Conservation (phyloP, 2,888 invertebrate genomes). For the Neelides folsomi region DNA sequence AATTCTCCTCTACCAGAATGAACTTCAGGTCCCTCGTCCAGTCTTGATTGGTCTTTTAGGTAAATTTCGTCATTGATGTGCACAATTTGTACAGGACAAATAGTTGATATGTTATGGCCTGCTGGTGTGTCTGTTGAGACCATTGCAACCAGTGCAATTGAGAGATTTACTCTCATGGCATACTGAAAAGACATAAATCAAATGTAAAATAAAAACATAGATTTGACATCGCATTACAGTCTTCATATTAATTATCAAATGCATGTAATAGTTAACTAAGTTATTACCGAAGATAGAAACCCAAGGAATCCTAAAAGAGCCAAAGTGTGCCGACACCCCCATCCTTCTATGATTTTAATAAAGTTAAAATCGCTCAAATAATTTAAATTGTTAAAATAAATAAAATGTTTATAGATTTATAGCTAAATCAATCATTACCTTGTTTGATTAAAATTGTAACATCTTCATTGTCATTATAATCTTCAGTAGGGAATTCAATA, state of each 20-base stretch:
- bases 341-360: constrained; percentile 18
- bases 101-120: background rate
- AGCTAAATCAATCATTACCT: background rate
- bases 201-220: too few relatives aligned
- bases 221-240: too few relatives aligned
- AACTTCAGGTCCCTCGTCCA: background rate
- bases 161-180: constrained; percentile 41
- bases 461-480: background rate
- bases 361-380: background rate
- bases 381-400: background rate
- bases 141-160: constrained; percentile 48
- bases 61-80: background rate
- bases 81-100: background rate
- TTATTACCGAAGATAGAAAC: constrained; percentile 36
- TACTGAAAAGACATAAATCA: constrained; percentile 30
- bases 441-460: background rate
- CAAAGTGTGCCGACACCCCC: constrained; percentile 35
- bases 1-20: constrained; percentile 41
- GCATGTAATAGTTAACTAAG: too few relatives aligned
- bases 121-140: constrained; percentile 27
- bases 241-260: too few relatives aligned
- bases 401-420: background rate
- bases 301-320: constrained; percentile 40
- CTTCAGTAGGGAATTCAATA: too few relatives aligned
- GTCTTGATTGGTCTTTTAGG: background rate